Evolutionary conservation across 2,888 invertebrate genomes (phyloP), one percentile per base, ranked within the genome.

Genomic region (Drosophila testacea): DNA sequence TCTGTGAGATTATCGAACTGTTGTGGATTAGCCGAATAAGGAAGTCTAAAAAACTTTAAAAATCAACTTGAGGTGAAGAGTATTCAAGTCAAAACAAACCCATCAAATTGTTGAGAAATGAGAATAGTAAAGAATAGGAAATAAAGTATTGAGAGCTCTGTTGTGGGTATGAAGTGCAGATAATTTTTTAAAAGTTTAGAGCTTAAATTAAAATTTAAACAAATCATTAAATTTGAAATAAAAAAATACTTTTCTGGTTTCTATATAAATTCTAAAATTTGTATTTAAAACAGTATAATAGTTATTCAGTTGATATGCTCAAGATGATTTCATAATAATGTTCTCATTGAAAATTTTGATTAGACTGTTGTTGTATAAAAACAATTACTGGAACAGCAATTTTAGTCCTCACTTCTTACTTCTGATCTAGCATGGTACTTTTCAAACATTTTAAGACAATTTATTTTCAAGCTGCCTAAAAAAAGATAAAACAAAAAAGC

Each of bases 1-100:
- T 27, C 68, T 76, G 28, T 47, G 41, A 66, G 75, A 69, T 74
- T 57, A 72, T 76, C 72, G 72, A 76, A 64, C 32, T 63, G 48
- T 27, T 46, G 38, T 22, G 60, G 52, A 57, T 61, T 34, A 46
- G 42, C 6, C 64, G 36, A 36, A 77, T 62, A 64, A 47, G 64
- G 69, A 59, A 73, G 59, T 69, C 46, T 34, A 16, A 7, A 42
- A 13, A 61, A 64, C 72, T 77, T 28, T 5, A 50, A 34, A 52
- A 4, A 54, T 41, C 47, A 56, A 47, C 67, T 56, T 56, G 46
- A 54, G 1, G 69, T 64, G 63, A n/a, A 32, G 62, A 68, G 57
- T 22, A 22, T 27, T 32, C 1, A 27, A 39, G 39, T 36, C 6
- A 46, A 38, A 10, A 16, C 5, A 28, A 46, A 36, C 6, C 28